A percentile compares a stretch with the other conserved stretches of the same genome.
These are phyloP conservation scores for Falco berigora DNA, from an alignment of 2,797 vertebrate genomes.

Conservation along the genomic window DNA sequence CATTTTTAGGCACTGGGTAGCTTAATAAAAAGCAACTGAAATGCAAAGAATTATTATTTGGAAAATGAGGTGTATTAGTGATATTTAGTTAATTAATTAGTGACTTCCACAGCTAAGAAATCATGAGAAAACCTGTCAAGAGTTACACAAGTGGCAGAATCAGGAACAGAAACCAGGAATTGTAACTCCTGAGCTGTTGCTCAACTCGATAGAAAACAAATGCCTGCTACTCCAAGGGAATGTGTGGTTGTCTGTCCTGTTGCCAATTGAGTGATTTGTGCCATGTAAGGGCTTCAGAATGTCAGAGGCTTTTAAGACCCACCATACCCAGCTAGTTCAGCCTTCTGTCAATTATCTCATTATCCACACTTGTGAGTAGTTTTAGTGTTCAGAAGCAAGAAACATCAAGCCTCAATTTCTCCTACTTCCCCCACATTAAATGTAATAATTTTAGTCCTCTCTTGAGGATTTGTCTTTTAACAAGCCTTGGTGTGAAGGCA, in stretches of 20 bases:
- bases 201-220: not conserved
- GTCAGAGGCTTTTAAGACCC: not conserved
- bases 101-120: not conserved
- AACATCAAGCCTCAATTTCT: not conserved
- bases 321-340: not conserved
- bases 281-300: not conserved
- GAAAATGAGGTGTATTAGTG: not conserved
- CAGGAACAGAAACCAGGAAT: not conserved
- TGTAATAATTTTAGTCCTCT: not conserved
- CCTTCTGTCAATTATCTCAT: not conserved
- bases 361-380: accelerated
- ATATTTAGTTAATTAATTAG: not conserved
- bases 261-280: not conserved
- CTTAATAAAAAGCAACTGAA: not conserved
- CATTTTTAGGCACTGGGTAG: not conserved
- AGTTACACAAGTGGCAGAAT: not conserved
- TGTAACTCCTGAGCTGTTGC: not conserved
- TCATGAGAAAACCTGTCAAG: not conserved
- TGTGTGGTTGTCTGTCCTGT: not conserved
- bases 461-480: not conserved
- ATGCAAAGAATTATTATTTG: not conserved
- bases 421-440: not conserved
- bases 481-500: not conserved
- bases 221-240: not conserved
- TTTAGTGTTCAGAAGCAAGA: not conserved